Evolutionary conservation across 2,113 vertebrate species (phyloP).

Genomic region (Cacatua alba): DNA sequence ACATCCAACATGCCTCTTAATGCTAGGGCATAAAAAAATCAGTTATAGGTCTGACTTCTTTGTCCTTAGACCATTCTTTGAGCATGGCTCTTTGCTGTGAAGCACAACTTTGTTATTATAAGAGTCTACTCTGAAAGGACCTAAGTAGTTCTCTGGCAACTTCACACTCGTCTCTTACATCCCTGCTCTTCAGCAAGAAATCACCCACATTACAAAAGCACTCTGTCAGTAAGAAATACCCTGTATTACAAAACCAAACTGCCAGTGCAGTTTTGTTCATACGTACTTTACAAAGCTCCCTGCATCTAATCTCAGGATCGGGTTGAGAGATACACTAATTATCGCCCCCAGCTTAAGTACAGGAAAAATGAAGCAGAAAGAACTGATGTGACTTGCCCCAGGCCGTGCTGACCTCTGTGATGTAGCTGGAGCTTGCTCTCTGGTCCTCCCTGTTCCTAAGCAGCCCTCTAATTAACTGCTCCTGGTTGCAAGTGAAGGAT

Average conservation of each 20-base stretch:
- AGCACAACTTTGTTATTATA: not conserved
- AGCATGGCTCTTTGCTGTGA: not conserved
- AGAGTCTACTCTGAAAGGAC: not conserved
- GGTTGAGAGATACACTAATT: not conserved
- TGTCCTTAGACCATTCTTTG: not conserved
- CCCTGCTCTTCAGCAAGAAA: not conserved
- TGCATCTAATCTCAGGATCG: not conserved
- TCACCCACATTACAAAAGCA: not conserved
- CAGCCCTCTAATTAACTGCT: not conserved
- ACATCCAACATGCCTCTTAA: not conserved
- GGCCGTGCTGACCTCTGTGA: not conserved
- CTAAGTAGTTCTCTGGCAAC: not conserved
- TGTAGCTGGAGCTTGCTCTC: not conserved
- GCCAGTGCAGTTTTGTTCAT: not conserved
- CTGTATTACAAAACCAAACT: conserved; percentile 21
- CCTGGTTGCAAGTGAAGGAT: not conserved
- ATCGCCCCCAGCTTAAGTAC: not conserved
- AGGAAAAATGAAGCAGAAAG: conserved; percentile 48
- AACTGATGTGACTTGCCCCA: not conserved
- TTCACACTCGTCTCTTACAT: not conserved
- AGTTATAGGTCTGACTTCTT: not conserved
- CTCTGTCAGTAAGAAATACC: not conserved
- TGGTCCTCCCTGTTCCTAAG: not conserved
- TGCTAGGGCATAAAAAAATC: not conserved
- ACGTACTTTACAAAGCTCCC: not conserved